Evolutionary conservation across 2,797 vertebrate species (phyloP), one percentile per base, ranked within the genome.

Genomic region (Arrhamphus sclerolepis): DNA sequence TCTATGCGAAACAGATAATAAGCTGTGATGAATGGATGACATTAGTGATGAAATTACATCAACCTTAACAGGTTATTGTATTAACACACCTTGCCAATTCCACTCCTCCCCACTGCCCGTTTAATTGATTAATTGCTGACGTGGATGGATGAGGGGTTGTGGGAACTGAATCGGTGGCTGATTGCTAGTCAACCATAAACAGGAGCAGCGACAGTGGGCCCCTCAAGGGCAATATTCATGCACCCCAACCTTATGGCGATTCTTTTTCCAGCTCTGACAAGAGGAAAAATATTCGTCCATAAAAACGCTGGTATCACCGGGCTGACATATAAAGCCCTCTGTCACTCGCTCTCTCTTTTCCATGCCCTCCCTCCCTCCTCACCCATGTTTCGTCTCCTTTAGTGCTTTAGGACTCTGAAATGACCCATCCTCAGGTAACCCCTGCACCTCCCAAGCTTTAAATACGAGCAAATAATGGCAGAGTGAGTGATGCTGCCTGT

Each of bases 41-140:
- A 87, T 90, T 90, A 91, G 86, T 85, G 85, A 89, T 84, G 80
- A 87, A 88, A 91, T 90, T 89, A 87, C 80, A 90, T 89, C 87
- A 87, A 83, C 83, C 85, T 78, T 87, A 90, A 87, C 85, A 79
- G 84, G 84, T 83, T 68, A 88, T 87, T 87, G 82, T 88, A 86
- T 89, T 87, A 85, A 85, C 88, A 89, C 88, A 87, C 86, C 87
- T 87, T 79, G 79, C 81, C 66, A 31, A 72, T 79, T 77, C 70
- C 80, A 47, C 77, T 77, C 78, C 77, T 75, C 73, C 81, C 80
- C 44, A 7, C 80, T 57, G 81, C 77, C 82, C 56, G 62, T 88
- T 89, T 90, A 89, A 91, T 91, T 91, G 90, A 91, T 91, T 90
- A 84, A 90, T 91, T 87, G 84, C 85, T 77, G 87, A 89, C 86